Evolutionary conservation across 2,113 vertebrate genomes (phyloP), one percentile per base, ranked within the genome.

Genomic region (Anoura caudifer): DNA sequence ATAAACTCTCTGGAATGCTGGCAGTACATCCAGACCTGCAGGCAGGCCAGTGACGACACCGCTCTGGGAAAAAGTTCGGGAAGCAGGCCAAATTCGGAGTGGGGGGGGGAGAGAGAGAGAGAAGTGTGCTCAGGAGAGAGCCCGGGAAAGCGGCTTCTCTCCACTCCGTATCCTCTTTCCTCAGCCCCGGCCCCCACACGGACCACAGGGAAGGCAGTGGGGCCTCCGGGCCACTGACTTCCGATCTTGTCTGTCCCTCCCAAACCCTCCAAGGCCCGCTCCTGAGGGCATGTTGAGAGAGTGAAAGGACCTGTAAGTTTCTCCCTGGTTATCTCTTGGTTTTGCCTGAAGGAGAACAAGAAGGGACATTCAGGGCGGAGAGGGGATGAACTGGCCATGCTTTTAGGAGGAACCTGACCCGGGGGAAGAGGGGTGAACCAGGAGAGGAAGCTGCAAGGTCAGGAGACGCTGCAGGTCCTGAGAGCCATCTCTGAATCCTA

Each of bases 1-100:
- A 99, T 99, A 99, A 99, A 99, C 99, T 99, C 99, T 99, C 99
- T 99, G 99, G 99, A 99, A 99, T 99, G 99, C 99, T 99, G 99
- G 99, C 99, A 99, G 99, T 99, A 99, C 99, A 99, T 99, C 99
- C 99, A 99, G 99, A 99, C 99, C 99, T 99, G 99, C 99, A 99
- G 99, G 99, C 99, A 99, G 98, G 99, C 99, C 99, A 98, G 99
- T 99, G 99, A 99, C 99, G 99, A 99, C 99, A 99, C 99, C 99
- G 98, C 98, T 99, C 99, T 98, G 99, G 99, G 99, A 99, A 99
- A 98, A 99, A 98, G 98, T 98, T 97, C 98, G 99, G 99, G 99
- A 99, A 83, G 95, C 63, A 20, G 91, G 99, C 99, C 99, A 99
- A 96, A 86, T 96, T 87, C 96, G 90, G 96, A 87, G 95, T 41